phyloP scores from a whole-genome alignment of 2,888 invertebrate genomes.

The Epirrhoe alternata region DNA sequence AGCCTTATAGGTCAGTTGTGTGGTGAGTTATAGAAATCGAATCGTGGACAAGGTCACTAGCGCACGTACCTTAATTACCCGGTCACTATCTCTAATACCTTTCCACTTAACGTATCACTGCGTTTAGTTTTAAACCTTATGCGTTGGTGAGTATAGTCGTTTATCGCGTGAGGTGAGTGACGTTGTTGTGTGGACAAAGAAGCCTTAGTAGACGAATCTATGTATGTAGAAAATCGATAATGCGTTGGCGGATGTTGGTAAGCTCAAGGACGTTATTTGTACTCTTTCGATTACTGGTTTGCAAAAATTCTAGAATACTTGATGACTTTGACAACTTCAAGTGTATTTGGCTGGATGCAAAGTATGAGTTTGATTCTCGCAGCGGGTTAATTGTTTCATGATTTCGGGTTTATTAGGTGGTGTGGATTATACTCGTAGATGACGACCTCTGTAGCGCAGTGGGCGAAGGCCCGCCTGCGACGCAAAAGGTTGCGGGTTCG shows the following conservation, averaged over 20 bases:
- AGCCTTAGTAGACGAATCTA: slow-evolving; percentile 78
- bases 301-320: slow-evolving; percentile 31
- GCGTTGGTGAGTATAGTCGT: slow-evolving; percentile 39
- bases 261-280: slow-evolving; percentile 70
- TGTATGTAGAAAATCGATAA: slow-evolving; percentile 80
- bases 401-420: too few relatives aligned
- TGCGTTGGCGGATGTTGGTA: slow-evolving; percentile 70
- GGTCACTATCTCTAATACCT: slow-evolving; percentile 54
- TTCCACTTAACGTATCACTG: slow-evolving; percentile 39
- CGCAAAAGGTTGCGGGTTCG: too few relatives aligned
- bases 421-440: too few relatives aligned
- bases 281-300: slow-evolving; percentile 51
- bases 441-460: too few relatives aligned
- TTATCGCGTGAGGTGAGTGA: slow-evolving; percentile 37
- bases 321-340: slow-evolving; percentile 7
- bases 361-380: background rate
- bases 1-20: slow-evolving; percentile 16
- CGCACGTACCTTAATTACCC: slow-evolving; percentile 61
- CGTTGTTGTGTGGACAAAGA: slow-evolving; percentile 59
- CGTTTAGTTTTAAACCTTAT: background rate
- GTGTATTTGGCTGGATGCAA: too few relatives aligned
- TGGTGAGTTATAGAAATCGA: slow-evolving; percentile 47
- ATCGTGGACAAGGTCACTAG: slow-evolving; percentile 63
- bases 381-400: too few relatives aligned
- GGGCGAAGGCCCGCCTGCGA: too few relatives aligned